Evolutionary conservation across 2,113 vertebrate species (phyloP), one percentile per base, ranked within the genome.

Genomic region (Perognathus longimembris): DNA sequence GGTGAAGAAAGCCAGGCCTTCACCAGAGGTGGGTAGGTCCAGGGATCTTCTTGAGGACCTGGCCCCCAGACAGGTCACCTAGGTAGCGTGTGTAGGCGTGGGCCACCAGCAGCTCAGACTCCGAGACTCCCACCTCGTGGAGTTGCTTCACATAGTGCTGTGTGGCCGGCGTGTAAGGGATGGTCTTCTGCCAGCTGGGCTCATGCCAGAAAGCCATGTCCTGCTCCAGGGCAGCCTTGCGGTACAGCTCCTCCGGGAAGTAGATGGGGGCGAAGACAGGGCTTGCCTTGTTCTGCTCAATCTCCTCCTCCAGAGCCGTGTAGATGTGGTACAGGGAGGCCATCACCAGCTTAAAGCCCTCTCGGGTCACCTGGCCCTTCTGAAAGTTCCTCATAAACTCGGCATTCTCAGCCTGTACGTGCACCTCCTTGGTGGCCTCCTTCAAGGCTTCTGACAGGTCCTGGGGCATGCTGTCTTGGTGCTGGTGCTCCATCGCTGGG

Each of bases 61-160:
- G 99, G 0, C 99, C 99, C 0, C 99, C 99, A 0, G 99, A 99
- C 90, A 99, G 98, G 97, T 99, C 99, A 1, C 99, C 99, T 15
- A 99, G 97, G 97, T 99, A 99, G 0, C 99, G 98, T 45, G 99
- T 99, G 94, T 99, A 99, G 79, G 99, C 97, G 3, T 99, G 99
- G 93, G 99, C 98, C 40, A 99, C 97, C 95, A 99, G 98, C 69
- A 98, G 98, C 95, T 99, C 98, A 0, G 99, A 99, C 90, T 99
- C 97, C 6, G 95, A 59, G 81, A 85, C 96, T 54, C 99, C 99
- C 30, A 99, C 91, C 5, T 99, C 96, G 0, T 97, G 97, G 26
- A 97, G 97, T 40, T 98, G 97, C 87, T 97, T 96, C 2, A 96
- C 85, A 0, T 99, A 99, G 96, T 95, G 97, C 81, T 45, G 96